These are phyloP conservation scores for Stenoptilia bipunctidactyla DNA, from an alignment of 2,888 invertebrate species.

Conservation along the genomic window DNA sequence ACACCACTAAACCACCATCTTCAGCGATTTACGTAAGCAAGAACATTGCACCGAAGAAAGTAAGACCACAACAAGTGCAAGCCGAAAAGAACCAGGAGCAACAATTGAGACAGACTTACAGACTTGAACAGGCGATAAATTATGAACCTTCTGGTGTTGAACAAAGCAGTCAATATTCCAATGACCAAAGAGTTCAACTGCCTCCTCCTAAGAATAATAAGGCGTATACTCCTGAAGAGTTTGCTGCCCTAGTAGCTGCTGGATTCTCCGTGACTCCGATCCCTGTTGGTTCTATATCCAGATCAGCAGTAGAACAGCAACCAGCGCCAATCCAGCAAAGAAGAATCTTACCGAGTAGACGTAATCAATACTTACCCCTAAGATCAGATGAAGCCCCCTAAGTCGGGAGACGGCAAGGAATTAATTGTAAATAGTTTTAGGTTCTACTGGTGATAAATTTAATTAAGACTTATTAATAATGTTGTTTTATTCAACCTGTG, in stretches of 20 bases:
- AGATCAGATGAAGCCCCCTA: conserved; percentile 59
- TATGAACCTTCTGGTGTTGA: conserved; percentile 31
- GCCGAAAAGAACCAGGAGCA: conserved; percentile 10
- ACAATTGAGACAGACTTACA: conserved; percentile 17
- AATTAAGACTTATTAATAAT: too few relatives aligned
- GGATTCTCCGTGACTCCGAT: conserved; percentile 64
- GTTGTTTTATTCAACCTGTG: too few relatives aligned
- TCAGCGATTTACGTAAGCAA: conserved; percentile 58
- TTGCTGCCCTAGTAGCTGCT: conserved; percentile 57
- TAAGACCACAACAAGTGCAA: conserved; percentile 24
- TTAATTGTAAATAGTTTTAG: conserved; percentile 7
- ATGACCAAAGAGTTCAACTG: conserved; percentile 48
- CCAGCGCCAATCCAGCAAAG: conserved; percentile 24
- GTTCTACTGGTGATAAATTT: too few relatives aligned
- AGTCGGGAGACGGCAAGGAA: conserved; percentile 21
- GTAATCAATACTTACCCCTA: conserved; percentile 54
- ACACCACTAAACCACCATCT: conserved; percentile 46
- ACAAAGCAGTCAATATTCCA: conserved; percentile 41
- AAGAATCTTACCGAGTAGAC: conserved; percentile 37
- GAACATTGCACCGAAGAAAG: conserved; percentile 43
- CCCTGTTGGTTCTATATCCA: conserved; percentile 47
- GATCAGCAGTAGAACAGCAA: conserved; percentile 37
- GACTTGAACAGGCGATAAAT: conserved; percentile 22
- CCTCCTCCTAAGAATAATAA: conserved; percentile 64
- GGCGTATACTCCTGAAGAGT: conserved; percentile 65